Percentiles rank a stretch among this genome's conserved stretches.
Conservation (phyloP, 2,888 invertebrate genomes). For the Drosophila tripunctata region DNA sequence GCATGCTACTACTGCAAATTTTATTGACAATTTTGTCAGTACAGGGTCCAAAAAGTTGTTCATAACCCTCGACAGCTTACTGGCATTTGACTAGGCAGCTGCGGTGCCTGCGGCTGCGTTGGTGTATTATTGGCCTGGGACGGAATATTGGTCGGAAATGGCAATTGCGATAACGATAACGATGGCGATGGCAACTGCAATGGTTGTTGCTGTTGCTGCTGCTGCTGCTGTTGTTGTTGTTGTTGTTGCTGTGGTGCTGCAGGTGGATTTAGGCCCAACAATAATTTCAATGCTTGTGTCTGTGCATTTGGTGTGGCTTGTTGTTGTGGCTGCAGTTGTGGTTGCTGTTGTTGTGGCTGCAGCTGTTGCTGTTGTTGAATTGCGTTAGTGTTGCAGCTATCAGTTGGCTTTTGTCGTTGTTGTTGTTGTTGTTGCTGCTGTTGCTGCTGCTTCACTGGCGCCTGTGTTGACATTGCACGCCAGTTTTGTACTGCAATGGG, state of each 20-base stretch:
- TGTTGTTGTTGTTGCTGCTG: background rate
- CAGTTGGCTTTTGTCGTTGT: background rate
- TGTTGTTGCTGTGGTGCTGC: no score
- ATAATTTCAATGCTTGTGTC: slow-evolving; percentile 58
- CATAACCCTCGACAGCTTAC: no score
- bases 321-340: background rate
- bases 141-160: slow-evolving; percentile 5
- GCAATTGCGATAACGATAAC: background rate
- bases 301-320: slow-evolving; percentile 37
- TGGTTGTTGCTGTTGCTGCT: background rate
- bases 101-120: background rate
- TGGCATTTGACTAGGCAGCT: slow-evolving; percentile 42
- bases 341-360: no score
- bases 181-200: background rate
- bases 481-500: slow-evolving; percentile 12
- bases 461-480: slow-evolving; percentile 5
- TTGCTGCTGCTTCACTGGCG: slow-evolving; percentile 3
- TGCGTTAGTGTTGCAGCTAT: no score
- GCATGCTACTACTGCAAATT: no score
- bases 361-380: background rate
- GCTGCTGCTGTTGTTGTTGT: no score
- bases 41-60: background rate
- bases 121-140: slow-evolving; percentile 3
- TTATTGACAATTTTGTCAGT: no score
- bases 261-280: slow-evolving; percentile 58